Conservation (phyloP, 2,888 invertebrate genomes). For the Biston betularia region DNA sequence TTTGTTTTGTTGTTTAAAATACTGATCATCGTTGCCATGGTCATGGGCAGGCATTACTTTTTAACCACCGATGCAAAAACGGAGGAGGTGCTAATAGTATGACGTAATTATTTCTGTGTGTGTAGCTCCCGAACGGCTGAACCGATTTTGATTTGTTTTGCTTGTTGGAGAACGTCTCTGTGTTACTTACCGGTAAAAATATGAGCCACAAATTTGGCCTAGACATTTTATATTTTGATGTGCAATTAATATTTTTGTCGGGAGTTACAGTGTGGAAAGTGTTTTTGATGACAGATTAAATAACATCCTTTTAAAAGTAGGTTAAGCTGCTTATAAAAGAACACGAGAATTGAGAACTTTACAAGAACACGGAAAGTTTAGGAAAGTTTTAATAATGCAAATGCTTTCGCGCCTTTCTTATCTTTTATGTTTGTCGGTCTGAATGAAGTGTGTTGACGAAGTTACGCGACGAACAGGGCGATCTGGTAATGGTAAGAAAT, state of each 20-base stretch:
- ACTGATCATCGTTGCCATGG: too few species aligned
- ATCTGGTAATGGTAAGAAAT: too few species aligned
- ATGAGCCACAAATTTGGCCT: not conserved
- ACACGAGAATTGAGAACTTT: constrained; percentile 15
- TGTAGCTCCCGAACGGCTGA: too few species aligned
- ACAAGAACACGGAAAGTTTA: constrained; percentile 8
- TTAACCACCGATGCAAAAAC: too few species aligned
- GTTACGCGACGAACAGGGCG: too few species aligned
- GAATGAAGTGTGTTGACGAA: not conserved
- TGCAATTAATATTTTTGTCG: not conserved
- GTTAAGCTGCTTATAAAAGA: constrained; percentile 20
- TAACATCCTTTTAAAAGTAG: constrained; percentile 9
- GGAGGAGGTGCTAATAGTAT: too few species aligned
- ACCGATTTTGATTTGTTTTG: too few species aligned
- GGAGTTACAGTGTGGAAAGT: not conserved
- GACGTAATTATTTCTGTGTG: too few species aligned
- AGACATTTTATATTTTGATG: not conserved
- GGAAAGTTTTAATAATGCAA: constrained; percentile 19
- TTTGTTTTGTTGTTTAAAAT: too few species aligned
- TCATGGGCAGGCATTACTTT: too few species aligned
- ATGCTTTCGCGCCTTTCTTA: constrained; percentile 2
- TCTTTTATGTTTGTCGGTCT: constrained; percentile 5
- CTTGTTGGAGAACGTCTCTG: too few species aligned
- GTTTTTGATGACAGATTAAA: constrained; percentile 2
- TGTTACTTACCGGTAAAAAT: too few species aligned